phyloP scores from a whole-genome alignment of 2,797 vertebrate species.

The Macrochelys suwanniensis region DNA sequence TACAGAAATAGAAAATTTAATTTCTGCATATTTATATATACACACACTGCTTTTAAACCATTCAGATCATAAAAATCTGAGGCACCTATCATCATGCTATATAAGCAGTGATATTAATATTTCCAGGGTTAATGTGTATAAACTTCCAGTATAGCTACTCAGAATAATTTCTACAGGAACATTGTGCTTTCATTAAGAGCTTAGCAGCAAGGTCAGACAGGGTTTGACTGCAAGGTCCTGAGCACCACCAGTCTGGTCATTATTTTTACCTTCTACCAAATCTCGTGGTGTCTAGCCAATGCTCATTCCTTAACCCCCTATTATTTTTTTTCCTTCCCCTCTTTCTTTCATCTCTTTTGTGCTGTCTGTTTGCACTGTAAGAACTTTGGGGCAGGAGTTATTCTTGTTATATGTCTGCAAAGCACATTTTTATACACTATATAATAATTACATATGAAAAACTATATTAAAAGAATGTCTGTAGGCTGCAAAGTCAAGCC shows the following conservation, averaged over 20 bases:
- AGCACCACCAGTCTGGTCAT: neutral
- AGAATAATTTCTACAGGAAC: no score
- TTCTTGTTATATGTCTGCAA: neutral
- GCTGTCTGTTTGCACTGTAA: neutral
- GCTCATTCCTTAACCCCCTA: neutral
- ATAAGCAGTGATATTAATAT: neutral
- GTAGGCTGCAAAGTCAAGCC: no score
- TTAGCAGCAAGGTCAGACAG: fast-evolving
- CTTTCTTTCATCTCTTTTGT: neutral
- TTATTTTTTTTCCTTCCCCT: neutral
- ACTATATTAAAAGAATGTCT: no score
- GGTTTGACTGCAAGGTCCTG: neutral
- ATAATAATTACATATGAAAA: neutral
- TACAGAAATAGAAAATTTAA: neutral
- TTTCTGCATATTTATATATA: fast-evolving
- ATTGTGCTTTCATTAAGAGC: neutral
- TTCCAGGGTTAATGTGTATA: fast-evolving
- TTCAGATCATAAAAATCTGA: neutral
- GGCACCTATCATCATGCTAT: neutral
- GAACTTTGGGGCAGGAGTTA: neutral
- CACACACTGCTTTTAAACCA: neutral
- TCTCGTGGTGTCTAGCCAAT: neutral
- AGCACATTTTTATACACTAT: neutral
- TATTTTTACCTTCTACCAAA: slow-evolving; percentile 10
- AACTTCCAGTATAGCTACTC: neutral